Evolutionary conservation across 2,113 vertebrate genomes (phyloP), one percentile per base, ranked within the genome.

Genomic region (Dendropsophus ebraccatus): DNA sequence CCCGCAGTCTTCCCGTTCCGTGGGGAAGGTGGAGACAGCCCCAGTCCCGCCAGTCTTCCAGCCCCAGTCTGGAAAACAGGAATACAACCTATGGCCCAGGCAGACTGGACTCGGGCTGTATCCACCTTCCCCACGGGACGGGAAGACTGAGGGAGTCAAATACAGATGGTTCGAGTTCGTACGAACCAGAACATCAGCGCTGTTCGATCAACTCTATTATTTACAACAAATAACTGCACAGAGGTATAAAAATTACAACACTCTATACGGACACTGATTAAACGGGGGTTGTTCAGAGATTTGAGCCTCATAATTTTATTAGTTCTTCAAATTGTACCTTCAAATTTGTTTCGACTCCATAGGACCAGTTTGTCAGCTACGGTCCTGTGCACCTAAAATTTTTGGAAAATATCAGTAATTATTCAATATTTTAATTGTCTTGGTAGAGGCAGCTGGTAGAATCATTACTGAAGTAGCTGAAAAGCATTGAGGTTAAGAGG

Each of bases 401-500:
- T 56, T 56, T 65, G 9, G 3, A 67, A 69, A 69, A 6, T 9
- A 35, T 69, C 28, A 35, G 8, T 19, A 35, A 35, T 35, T 32
- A 65, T 17, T 28, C 5, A 9, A 45, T 35, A 14, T 35, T 23
- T 23, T 28, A 7, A 32, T 30, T 32, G 28, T 32, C n/a, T 14
- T 11, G 14, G 28, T 52, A 49, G 14, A 77, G 47, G 14, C 49
- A 30, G 49, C 17, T 77, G 74, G 25, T 8, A 35, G 16, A 19
- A 54, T 77, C 5, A 77, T 50, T 77, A 30, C 19, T 77, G 28
- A 77, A 54, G 49, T 50, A 77, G 74, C 41, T 74, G 41, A 25
- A 74, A 73, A 74, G 37, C 45, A 16, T n/a, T 11, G 41, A 47
- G 72, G 25, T 52, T 77, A 52, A 77, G 74, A 77, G 80, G 41